Base-by-base conservation (phyloP, 2,888 invertebrate genomes). In the Rhagium mordax region DNA sequence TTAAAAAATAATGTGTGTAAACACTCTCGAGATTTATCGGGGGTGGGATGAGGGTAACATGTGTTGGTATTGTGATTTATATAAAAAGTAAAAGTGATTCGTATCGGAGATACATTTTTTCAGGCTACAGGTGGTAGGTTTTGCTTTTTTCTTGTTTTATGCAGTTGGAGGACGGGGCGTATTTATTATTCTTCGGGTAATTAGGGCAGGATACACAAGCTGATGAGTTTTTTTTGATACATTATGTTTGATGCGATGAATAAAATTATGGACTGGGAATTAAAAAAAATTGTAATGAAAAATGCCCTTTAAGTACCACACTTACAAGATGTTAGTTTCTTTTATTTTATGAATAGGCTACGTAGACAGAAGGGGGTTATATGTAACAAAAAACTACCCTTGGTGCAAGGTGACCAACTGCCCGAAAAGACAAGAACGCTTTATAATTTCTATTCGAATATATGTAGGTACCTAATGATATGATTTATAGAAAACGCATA, bases 81-180 rank as follows among this genome's bases (percentile, higher is more conserved):
- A 79, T 74, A 78, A 79, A 81, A 81, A 81, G 81, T 81, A 80
- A 81, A 74, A 81, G 81, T 80, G 79, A 79, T 71, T 77, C 74
- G 47, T 74, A 71, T 75, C 75, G 74, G 70, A 72, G 77, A 74
- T 76, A 71, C 75, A 77, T 74, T 80, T 81, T 80, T 81, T 79
- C 76, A 72, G 74, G 70, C 18, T 78, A 81, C 81, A 81, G 81
- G 81, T 81, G 81, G 79, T 74, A 59, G 74, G 74, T 77, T 78
- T 77, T 76, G 74, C 76, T 78, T 80, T 78, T 74, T 80, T 76
- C 69, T 70, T 33, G 66, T 69, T 67, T 62, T 74, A 64, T 67
- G 60, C 20, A 24, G 16, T 60, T 41, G 68, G 64, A 27, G 61
- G 60, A 55, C 27, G 71, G 66, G 18, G 70, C 59, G 74, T 62